phyloP scores from a whole-genome alignment of 1,140 invertebrate genomes.

The Procambarus clarkii region DNA sequence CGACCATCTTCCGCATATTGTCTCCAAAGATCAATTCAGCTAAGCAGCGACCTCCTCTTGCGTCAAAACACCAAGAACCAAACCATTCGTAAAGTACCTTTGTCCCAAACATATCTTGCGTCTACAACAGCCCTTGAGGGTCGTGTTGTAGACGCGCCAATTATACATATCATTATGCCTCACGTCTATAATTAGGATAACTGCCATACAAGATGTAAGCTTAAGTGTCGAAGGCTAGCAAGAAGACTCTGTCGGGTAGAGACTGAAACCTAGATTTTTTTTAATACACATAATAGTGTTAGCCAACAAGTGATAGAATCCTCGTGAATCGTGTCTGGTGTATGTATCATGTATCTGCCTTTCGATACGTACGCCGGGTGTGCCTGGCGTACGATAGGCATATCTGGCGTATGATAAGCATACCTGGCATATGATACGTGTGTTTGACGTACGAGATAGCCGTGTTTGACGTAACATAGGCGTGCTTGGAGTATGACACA shows the following conservation, averaged over 20 bases:
- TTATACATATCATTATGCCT: conserved; percentile 11
- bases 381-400: too few species aligned
- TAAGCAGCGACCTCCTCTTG: background rate
- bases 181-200: conserved; percentile 1
- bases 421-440: too few species aligned
- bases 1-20: too few species aligned
- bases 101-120: background rate
- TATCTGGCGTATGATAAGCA: too few species aligned
- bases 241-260: background rate
- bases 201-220: background rate
- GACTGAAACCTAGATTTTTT: background rate
- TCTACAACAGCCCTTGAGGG: background rate
- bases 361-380: too few species aligned
- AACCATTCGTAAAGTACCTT: background rate
- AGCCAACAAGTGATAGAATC: background rate
- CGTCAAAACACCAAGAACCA: background rate
- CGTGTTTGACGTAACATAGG: too few species aligned
- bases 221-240: background rate
- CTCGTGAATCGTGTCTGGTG: too few species aligned
- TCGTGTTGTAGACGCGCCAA: too few species aligned
- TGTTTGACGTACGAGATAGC: too few species aligned
- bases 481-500: too few species aligned
- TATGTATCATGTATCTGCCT: too few species aligned
- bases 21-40: background rate
- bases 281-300: background rate